A percentile compares a stretch with the other conserved stretches of the same genome.
Evolutionary conservation across 2,797 vertebrate genomes (phyloP).

Genomic region (Coranthus polyacanthus): DNA sequence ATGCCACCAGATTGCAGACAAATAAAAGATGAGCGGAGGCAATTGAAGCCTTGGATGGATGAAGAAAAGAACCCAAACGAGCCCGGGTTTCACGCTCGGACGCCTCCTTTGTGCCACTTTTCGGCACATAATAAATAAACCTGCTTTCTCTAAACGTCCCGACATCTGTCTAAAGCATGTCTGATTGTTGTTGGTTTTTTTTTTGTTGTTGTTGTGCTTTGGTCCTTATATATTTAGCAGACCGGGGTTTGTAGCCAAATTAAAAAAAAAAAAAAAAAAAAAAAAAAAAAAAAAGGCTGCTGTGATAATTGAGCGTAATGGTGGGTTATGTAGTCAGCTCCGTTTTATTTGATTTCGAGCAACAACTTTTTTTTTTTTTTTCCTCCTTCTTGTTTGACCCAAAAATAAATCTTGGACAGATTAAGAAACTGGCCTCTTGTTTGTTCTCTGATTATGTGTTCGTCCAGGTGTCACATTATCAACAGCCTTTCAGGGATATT

Average conservation of each 20-base stretch:
- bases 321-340: conserved; percentile 80
- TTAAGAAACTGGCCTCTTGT: conserved; percentile 78
- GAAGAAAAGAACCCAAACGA: conserved; percentile 76
- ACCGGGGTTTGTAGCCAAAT: background rate
- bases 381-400: conserved; percentile 76
- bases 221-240: conserved; percentile 73
- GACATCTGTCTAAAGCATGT: conserved; percentile 86
- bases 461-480: conserved; percentile 63
- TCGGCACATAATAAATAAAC: conserved; percentile 71
- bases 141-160: conserved; percentile 65
- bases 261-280: too few relatives aligned
- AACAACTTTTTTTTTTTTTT: conserved; percentile 23
- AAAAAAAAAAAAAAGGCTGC: background rate
- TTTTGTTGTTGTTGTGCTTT: too few relatives aligned
- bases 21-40: conserved; percentile 71
- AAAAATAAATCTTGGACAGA: conserved; percentile 87
- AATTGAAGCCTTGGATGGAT: conserved; percentile 47
- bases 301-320: conserved; percentile 75
- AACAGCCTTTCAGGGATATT: conserved; percentile 12
- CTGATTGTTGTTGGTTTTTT: conserved; percentile 68
- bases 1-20: conserved; percentile 77
- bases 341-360: conserved; percentile 61
- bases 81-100: conserved; percentile 85
- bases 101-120: conserved; percentile 90
- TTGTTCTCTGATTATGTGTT: conserved; percentile 15